Conservation (phyloP, 1,140 invertebrate genomes). For the Macrotrachela quadricornifera region DNA sequence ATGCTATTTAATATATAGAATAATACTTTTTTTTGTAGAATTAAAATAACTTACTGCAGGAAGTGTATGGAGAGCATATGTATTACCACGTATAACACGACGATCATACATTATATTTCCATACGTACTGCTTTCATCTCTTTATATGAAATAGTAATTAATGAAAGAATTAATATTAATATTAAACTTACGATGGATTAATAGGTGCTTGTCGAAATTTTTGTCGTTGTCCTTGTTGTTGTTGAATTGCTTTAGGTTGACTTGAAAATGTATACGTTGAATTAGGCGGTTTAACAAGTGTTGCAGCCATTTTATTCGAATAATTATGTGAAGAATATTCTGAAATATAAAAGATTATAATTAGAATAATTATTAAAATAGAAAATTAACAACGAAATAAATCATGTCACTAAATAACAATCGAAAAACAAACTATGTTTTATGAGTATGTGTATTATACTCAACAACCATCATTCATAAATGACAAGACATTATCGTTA, state of each 20-base stretch:
- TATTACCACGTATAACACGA: constrained; percentile 55
- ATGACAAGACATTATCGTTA: no score
- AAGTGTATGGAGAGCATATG: constrained; percentile 40
- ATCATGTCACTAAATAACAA: no score
- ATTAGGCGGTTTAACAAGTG: no score
- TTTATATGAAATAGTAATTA: background rate
- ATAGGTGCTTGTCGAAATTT: constrained; percentile 8
- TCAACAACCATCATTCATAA: no score
- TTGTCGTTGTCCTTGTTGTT: constrained; percentile 25
- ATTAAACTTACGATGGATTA: background rate
- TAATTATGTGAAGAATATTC: no score
- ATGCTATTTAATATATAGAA: constrained; percentile 12
- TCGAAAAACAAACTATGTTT: no score
- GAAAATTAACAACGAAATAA: no score
- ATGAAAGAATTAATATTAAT: background rate
- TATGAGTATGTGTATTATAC: no score
- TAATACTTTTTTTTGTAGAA: background rate
- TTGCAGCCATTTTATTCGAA: no score
- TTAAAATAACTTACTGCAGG: constrained; percentile 33
- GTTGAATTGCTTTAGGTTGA: constrained; percentile 32
- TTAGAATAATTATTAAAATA: no score
- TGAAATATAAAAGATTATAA: no score
- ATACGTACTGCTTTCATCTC: constrained; percentile 16
- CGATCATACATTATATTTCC: constrained; percentile 60
- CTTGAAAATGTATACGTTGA: constrained; percentile 39